phyloP scores from a whole-genome alignment of 2,113 vertebrate species.

The Nothobranchius furzeri region DNA sequence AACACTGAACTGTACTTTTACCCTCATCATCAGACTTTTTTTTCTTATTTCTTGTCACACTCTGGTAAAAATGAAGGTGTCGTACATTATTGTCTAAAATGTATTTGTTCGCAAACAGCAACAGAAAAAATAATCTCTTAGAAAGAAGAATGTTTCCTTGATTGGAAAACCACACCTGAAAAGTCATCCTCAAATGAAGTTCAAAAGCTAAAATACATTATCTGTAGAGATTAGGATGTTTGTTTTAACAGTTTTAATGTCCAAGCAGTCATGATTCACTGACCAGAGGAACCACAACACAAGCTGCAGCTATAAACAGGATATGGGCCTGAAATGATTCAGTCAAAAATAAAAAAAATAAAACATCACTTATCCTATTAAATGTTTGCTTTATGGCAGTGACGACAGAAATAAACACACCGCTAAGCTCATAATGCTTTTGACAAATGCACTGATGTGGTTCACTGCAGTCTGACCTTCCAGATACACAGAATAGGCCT shows the following conservation, averaged over 20 bases:
- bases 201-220: constrained; percentile 46
- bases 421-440: constrained; percentile 9
- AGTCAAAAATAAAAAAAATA: constrained; percentile 5
- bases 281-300: constrained; percentile 22
- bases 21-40: neutral
- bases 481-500: neutral
- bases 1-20: neutral
- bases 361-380: neutral
- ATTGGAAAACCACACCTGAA: constrained; percentile 54
- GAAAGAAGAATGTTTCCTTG: constrained; percentile 53
- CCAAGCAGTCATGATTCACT: constrained; percentile 15
- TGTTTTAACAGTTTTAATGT: constrained; percentile 21
- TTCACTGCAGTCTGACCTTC: constrained; percentile 24
- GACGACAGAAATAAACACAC: constrained; percentile 40
- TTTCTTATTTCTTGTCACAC: constrained; percentile 32
- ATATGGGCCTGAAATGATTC: constrained; percentile 44
- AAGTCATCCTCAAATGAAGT: constrained; percentile 21
- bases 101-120: constrained; percentile 43
- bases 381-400: constrained; percentile 11
- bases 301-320: constrained; percentile 36
- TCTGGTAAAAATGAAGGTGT: constrained; percentile 38
- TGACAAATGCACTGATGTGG: neutral
- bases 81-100: constrained; percentile 50
- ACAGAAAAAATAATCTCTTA: constrained; percentile 38
- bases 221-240: constrained; percentile 20